Conservation (phyloP, 37 sponge, comb jelly and placozoan genomes). For the Agelas oroides region DNA sequence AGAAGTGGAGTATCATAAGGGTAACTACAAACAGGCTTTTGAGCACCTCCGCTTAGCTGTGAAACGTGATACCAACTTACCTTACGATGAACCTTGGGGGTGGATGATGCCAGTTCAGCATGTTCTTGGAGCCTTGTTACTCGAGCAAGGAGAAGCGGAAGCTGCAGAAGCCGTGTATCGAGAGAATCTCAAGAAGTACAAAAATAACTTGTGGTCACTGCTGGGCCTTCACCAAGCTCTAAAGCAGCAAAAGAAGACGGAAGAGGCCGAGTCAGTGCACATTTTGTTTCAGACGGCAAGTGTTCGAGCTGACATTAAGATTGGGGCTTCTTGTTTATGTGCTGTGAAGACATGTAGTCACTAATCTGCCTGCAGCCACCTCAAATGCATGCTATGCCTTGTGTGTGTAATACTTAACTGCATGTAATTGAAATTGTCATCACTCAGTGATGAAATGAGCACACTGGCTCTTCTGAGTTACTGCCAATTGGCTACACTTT, state of each 20-base stretch:
- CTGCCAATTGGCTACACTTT: too few relatives aligned
- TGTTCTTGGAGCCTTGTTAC: conserved; percentile 65
- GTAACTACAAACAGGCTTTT: conserved; percentile 61
- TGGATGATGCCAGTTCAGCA: conserved; percentile 80
- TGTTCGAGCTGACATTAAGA: conserved; percentile 49
- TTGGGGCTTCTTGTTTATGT: conserved; percentile 71
- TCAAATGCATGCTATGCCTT: too few relatives aligned
- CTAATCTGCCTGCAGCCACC: too few relatives aligned
- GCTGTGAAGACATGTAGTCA: conserved; percentile 55
- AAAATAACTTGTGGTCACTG: conserved; percentile 71
- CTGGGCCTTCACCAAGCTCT: conserved; percentile 55
- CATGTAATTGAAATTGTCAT: too few relatives aligned
- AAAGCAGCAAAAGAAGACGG: conserved; percentile 33
- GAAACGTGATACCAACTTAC: conserved; percentile 48
- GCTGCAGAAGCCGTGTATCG: conserved; percentile 66
- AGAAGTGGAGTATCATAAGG: conserved; percentile 70
- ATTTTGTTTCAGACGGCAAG: conserved; percentile 34
- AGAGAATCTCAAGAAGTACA: conserved; percentile 59
- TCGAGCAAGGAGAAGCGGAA: conserved; percentile 60
- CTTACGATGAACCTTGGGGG: conserved; percentile 75
- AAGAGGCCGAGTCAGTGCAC: conserved; percentile 41
- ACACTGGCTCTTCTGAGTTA: too few relatives aligned
- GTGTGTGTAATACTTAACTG: too few relatives aligned
- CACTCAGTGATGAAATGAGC: too few relatives aligned
- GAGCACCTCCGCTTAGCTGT: conserved; percentile 64